Conservation (phyloP, 2,797 vertebrate genomes). For the Rhincodon typus region DNA sequence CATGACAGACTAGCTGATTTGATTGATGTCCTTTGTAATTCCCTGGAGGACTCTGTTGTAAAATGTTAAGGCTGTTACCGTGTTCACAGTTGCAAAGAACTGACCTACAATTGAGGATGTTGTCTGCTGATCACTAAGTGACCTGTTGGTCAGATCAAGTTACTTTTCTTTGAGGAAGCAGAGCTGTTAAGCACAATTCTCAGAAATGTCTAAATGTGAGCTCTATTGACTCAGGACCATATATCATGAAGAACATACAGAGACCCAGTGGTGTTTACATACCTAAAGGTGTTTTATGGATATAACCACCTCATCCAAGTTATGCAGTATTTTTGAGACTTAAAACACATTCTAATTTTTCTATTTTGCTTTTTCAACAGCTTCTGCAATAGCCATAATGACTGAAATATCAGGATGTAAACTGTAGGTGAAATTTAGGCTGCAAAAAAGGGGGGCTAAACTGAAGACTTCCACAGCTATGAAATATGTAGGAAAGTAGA, state of each 20-base stretch:
- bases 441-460: background rate
- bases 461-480: background rate
- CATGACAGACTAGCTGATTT: background rate
- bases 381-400: background rate
- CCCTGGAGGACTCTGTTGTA: background rate
- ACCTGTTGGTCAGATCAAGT: background rate
- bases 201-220: background rate
- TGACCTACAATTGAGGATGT: background rate
- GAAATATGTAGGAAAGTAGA: too few species aligned
- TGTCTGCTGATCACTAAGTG: background rate
- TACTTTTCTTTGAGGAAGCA: background rate
- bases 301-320: background rate
- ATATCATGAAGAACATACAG: background rate
- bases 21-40: background rate
- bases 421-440: background rate
- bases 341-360: background rate
- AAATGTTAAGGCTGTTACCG: background rate
- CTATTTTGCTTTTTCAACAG: background rate
- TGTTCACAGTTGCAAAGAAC: background rate
- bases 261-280: background rate
- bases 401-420: background rate
- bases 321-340: background rate
- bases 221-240: background rate
- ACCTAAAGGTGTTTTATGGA: background rate
- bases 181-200: background rate